Base-by-base conservation (phyloP, 2,888 invertebrate species). In the Pristionchus maxplancki region DNA sequence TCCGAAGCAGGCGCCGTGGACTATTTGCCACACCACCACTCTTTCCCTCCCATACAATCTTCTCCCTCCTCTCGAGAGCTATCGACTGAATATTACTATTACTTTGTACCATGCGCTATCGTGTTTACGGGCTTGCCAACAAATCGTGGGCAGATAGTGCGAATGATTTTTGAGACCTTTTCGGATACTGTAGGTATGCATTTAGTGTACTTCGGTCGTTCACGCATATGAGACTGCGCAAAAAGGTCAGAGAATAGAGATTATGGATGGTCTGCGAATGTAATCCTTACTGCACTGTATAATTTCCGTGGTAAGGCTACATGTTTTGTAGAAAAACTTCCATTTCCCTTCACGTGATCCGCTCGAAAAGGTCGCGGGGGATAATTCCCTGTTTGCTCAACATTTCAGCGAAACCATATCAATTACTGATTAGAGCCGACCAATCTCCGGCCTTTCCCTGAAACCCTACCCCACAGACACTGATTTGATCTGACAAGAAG, bases 21-120 rank as follows among this genome's bases (percentile, higher is more conserved):
- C 82, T 83, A 83, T 83, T 83, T 83, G 82, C 82, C 82, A 83
- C 82, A 83, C 53, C 44, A 44, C 44, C 81, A 40, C 82, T 83
- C 82, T 83, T 83, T 58, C 82, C 53, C 50, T 40, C 53, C 50
- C 85, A 85, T 85, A 85, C 85, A 82, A 82, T 53, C 53, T 34
- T 82, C 82, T 34, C 53, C 53, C 53, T n/a, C 53, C 37, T 34
- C 53, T 31, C 48, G 44, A 50, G 48, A 50, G 82, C 50, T 82
- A 50, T 82, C 82, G 53, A 82, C 53, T 53, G 71, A 37, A 71
- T 78, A 78, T 48, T 48, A 78, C 78, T 78, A 78, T 78, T 78
- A 78, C 78, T 78, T 71, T 78, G 44, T 78, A 40, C 28, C 44
- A 24, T n/a, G n/a, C 78, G 8, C 44, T 15, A n/a, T 40, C 44